Base-by-base conservation (phyloP, 2,113 vertebrate genomes). In the Boulengeromyrus knoepffleri region DNA sequence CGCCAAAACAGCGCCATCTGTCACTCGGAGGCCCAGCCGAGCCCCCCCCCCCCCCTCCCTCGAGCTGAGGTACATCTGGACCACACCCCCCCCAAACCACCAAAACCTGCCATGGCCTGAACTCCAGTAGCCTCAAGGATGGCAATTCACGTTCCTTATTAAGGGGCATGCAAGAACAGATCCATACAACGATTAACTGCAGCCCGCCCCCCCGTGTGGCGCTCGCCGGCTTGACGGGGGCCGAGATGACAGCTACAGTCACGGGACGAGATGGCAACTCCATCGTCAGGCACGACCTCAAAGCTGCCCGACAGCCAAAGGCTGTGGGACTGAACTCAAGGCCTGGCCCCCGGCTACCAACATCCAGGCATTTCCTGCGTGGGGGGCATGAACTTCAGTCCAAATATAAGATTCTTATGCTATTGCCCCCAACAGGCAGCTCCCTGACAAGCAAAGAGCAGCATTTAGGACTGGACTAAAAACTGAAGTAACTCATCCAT, bases 141-240 rank as follows among this genome's bases (percentile, higher is more conserved):
- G 46, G 62, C 49, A 50, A 62, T 62, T 52, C 74, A 46, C 56
- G 10, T n/a, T 89, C 58, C 86, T 87, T 53, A 87, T 58, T 13
- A 62, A 47, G 31, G 84, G 87, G 89, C 39, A 24, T n/a, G 46
- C 56, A 84, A 21, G 87, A 88, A 84, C 91, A 88, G 45, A 49
- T 85, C 21, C 77, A 47, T 27, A 24, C 24, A 13, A 83, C 85
- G 15, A 27, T 36, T 85, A 21, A 13, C 85, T 62, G 58, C 39
- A 24, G 21, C 52, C 53, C 21, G 1, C 39, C 70, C 17, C 70
- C 42, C 17, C 77, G n/a, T n/a, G 89, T 56, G 21, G 88, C 3
- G 31, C 52, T 19, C 4, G 46, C 31, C 19, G 19, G 10, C 21
- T 17, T 52, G 31, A 88, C n/a, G 12, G 3, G 70, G 70, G 36